These are phyloP conservation scores for Carcharodon carcharias DNA, from an alignment of 2,797 vertebrate genomes.

Conservation along the genomic window DNA sequence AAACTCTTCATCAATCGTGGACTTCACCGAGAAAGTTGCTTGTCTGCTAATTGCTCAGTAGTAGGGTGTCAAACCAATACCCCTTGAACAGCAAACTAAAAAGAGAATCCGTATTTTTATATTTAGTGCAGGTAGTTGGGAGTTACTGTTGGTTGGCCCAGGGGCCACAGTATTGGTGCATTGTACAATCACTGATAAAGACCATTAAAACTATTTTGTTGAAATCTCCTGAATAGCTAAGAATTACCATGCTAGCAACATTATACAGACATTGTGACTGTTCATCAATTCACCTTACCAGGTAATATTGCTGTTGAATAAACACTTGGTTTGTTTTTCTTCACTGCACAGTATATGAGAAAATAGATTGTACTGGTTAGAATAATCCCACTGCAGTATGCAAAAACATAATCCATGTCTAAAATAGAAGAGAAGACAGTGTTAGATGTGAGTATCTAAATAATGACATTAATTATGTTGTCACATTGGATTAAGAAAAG, in stretches of 20 bases:
- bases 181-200: not conserved
- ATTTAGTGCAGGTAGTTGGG: not conserved
- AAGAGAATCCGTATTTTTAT: not conserved
- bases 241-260: not conserved
- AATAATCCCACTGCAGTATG: constrained; percentile 36
- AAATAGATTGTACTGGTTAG: constrained; percentile 35
- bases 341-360: constrained; percentile 34
- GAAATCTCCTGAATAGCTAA: not conserved
- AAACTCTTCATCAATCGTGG: not conserved
- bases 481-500: no score
- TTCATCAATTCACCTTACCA: constrained; percentile 10
- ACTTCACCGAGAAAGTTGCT: not conserved
- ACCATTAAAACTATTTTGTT: not conserved
- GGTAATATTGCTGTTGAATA: constrained; percentile 37
- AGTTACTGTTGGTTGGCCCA: not conserved
- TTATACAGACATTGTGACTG: not conserved
- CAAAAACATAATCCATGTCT: constrained; percentile 36
- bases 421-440: constrained; percentile 26
- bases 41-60: not conserved
- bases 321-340: constrained; percentile 36
- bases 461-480: not conserved
- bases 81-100: not conserved
- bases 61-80: not conserved
- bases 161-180: not conserved
- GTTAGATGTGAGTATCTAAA: not conserved